Base-by-base conservation (phyloP, 2,797 vertebrate species). In the Protonibea diacanthus region DNA sequence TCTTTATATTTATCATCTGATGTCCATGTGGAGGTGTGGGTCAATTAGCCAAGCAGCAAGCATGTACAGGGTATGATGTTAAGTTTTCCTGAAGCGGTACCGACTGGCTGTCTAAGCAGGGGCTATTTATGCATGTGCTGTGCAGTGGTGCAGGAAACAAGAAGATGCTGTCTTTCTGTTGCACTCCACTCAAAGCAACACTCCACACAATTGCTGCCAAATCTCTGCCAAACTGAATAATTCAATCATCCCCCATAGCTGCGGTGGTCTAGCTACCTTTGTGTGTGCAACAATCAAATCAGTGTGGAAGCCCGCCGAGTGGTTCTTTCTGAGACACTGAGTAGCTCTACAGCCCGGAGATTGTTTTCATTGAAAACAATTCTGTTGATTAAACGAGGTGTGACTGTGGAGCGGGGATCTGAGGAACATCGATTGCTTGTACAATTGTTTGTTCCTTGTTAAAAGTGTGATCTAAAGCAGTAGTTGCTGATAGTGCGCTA, bases 91-190 rank as follows among this genome's bases (percentile, higher is more conserved):
- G 80, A 86, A 94, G 95, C 90, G 75, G 75, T 84, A 1, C 84
- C 89, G 89, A 1, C 84, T 91, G 88, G 61, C 65, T 89, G 93
- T 92, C 91, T 94, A 87, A 94, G 89, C 93, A 89, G 88, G 83
- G 91, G 84, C 93, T 94, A 94, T 96, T 96, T 97, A 95, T 94
- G 95, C 93, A 95, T 95, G 94, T 94, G 93, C 89, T 96, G 95
- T 95, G 94, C 95, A 96, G 90, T 90, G 90, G 92, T 93, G 93
- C 93, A 95, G 95, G 93, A 96, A 96, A 96, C 94, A 93, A 91
- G 87, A 93, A 93, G 88, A 92, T 88, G 83, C 88, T 88, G 88
- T 92, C 88, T 86, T 88, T 84, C 88, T 88, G 86, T 92, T 91
- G 88, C 92, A 86, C 91, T 92, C 87, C 91, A 95, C 93, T 95